These are phyloP conservation scores for Ophion ventricosus DNA, from an alignment of 2,888 invertebrate species.

Conservation along the genomic window DNA sequence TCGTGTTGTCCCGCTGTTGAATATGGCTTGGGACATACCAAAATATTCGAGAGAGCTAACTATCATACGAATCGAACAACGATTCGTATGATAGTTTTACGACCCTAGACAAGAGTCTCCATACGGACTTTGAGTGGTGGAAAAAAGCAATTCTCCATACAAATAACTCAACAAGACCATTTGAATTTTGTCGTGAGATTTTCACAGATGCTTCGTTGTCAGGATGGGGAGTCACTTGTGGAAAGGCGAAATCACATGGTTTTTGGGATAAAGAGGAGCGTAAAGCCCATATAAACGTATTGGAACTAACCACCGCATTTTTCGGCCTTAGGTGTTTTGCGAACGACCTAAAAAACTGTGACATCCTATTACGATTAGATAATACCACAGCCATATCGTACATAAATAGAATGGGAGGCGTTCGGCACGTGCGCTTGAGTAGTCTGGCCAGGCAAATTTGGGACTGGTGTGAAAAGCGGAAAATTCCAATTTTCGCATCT, in stretches of 20 bases:
- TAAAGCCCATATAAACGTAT: constrained; percentile 51
- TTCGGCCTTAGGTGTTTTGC: constrained; percentile 65
- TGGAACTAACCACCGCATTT: constrained; percentile 61
- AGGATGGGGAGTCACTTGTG: constrained; percentile 19
- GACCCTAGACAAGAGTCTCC: background rate
- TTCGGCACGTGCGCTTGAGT: constrained; percentile 38
- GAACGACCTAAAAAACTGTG: constrained; percentile 20
- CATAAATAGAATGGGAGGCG: constrained; percentile 28
- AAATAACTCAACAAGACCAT: background rate
- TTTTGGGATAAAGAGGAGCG: constrained; percentile 52
- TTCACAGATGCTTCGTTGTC: constrained; percentile 29
- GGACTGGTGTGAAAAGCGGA: constrained; percentile 41
- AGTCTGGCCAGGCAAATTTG: background rate
- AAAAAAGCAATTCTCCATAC: background rate
- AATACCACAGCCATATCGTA: constrained; percentile 62
- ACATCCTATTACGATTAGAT: constrained; percentile 56
- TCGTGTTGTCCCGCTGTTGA: constrained; percentile 26
- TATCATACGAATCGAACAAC: background rate
- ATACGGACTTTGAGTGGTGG: constrained; percentile 7
- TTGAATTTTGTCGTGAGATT: constrained; percentile 17
- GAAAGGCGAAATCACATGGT: background rate
- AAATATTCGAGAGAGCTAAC: constrained; percentile 28
- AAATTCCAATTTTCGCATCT: constrained; percentile 46
- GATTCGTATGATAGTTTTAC: background rate
- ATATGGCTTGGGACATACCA: constrained; percentile 22